Evolutionary conservation across 2,888 invertebrate genomes (phyloP).

Genomic region (Mythimna pallens): DNA sequence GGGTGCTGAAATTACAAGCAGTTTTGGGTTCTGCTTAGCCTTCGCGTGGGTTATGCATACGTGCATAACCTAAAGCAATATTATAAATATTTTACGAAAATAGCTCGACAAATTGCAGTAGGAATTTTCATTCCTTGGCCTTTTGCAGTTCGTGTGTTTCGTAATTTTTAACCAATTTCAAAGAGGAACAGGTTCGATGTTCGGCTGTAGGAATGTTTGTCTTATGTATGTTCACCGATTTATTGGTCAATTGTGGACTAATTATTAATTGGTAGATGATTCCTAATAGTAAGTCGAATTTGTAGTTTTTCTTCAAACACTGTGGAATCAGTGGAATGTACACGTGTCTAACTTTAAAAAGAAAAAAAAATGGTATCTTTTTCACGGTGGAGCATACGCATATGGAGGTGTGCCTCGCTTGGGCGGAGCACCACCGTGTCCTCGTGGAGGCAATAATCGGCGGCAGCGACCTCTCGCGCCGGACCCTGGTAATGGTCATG

Average conservation of each 20-base stretch:
- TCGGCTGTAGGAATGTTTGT: no score
- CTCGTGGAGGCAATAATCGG: no score
- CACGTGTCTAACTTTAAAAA: no score
- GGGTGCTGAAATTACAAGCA: slow-evolving; percentile 45
- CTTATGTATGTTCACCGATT: no score
- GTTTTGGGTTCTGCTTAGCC: slow-evolving; percentile 32
- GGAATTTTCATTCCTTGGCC: slow-evolving; percentile 9
- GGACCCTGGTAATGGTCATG: no score
- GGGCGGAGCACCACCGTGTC: no score
- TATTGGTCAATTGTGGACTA: no score
- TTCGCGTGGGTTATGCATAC: slow-evolving; percentile 27
- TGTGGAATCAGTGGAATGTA: no score
- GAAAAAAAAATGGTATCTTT: no score
- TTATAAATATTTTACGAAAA: slow-evolving; percentile 46
- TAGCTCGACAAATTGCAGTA: slow-evolving; percentile 23
- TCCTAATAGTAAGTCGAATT: not conserved
- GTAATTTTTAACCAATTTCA: not conserved
- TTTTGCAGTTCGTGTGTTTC: not conserved
- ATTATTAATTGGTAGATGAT: not conserved
- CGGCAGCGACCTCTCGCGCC: no score
- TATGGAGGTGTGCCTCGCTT: no score
- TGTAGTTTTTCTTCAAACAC: not conserved
- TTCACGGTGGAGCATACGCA: no score
- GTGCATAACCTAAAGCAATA: slow-evolving; percentile 18
- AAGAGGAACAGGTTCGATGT: not conserved